Evolutionary conservation across 2,797 vertebrate genomes (phyloP), one percentile per base, ranked within the genome.

Genomic region (Sebastes oblongus): DNA sequence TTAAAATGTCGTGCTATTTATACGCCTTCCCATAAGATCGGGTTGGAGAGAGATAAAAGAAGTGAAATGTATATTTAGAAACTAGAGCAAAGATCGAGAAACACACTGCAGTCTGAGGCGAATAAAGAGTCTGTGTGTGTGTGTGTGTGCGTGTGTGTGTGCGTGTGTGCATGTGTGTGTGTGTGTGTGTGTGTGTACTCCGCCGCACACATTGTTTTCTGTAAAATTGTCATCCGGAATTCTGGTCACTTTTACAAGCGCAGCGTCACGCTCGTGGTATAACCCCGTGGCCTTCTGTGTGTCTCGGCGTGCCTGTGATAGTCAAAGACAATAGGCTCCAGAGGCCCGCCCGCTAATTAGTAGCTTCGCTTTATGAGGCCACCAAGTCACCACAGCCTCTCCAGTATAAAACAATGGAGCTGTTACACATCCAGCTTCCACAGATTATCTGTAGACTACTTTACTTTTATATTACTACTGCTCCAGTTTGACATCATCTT

Each of bases 171-270:
- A 8, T 52, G 42, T 52, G 46, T 50, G 42, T 52, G 24, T 24
- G 24, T 24, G 24, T 24, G 24, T 24, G 24, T 24, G 24, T 24
- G 18, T 52, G 46, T 50, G 42, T 52, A 12, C 55, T 36, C 0
- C 27, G 66, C 80, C 30, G 30, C 82, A 74, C 78, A 82, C 83
- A 78, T 76, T 87, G 80, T 90, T 88, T 71, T 87, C 80, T 80
- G 85, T 87, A 75, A 89, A 87, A 69, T 88, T 90, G 76, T 88
- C 87, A 54, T 82, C 85, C 77, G 82, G 75, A 75, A 75, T 87
- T 78, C 87, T 76, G 93, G 93, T 93, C 86, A 89, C 66, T 92
- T 93, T 93, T 87, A 94, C 91, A 90, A 93, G 92, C 58, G 6
- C 69, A 77, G 90, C 91, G 50, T 92, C 86, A 78, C 27, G 78